A percentile compares a stretch with the other conserved stretches of the same genome.
phyloP scores from a whole-genome alignment of 2,113 vertebrate genomes.

The Salvator merianae region DNA sequence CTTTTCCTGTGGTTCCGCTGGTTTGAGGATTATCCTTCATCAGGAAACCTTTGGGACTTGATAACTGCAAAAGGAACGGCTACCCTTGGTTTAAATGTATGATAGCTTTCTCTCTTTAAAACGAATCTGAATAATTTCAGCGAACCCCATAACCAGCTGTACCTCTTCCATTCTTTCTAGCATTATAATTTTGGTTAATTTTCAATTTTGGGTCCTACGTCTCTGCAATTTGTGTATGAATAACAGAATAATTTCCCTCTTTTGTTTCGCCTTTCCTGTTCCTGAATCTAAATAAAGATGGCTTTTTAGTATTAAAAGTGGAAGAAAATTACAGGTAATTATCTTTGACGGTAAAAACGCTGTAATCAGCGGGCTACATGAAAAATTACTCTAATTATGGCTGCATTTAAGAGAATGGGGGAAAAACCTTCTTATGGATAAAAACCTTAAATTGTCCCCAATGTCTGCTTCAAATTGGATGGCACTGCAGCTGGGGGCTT shows the following conservation, averaged over 20 bases:
- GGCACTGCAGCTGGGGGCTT: constrained; percentile 99
- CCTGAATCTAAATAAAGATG: constrained; percentile 99
- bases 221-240: constrained; percentile 99
- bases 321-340: constrained; percentile 99
- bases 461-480: constrained; percentile 99
- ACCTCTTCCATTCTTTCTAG: constrained; percentile 89
- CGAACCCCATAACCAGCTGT: constrained; percentile 94
- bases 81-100: constrained; percentile 73
- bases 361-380: constrained; percentile 99
- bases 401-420: constrained; percentile 99
- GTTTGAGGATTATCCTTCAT: constrained; percentile 44
- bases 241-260: constrained; percentile 99
- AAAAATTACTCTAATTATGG: constrained; percentile 99
- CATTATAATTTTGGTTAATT: constrained; percentile 99
- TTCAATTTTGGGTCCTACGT: constrained; percentile 93
- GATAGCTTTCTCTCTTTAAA: constrained; percentile 76
- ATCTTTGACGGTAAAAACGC: constrained; percentile 99
- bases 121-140: constrained; percentile 81
- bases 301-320: constrained; percentile 99
- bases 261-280: constrained; percentile 99
- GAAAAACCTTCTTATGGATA: constrained; percentile 98
- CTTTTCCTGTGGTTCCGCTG: constrained; percentile 9
- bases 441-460: constrained; percentile 99
- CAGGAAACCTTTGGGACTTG: constrained; percentile 33
- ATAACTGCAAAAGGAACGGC: constrained; percentile 35